phyloP scores from a whole-genome alignment of 2,888 invertebrate species.

The Xanthorhoe spadicearia region DNA sequence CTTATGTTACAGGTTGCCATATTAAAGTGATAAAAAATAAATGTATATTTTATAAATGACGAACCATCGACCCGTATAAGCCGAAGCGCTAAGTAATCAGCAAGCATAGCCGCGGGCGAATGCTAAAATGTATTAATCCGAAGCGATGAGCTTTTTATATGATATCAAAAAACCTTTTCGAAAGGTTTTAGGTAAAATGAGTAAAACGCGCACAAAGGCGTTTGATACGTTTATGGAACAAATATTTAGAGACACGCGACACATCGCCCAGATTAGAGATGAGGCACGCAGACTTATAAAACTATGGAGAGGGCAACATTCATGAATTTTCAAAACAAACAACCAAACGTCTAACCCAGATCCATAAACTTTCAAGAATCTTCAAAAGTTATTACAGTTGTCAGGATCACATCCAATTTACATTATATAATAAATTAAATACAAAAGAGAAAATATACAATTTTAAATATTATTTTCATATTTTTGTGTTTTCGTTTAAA shows the following conservation, averaged over 20 bases:
- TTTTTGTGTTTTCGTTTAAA: neutral
- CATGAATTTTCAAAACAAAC: neutral
- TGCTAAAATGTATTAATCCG: neutral
- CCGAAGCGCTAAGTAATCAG: neutral
- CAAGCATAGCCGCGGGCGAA: neutral
- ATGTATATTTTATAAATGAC: neutral
- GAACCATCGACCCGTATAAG: neutral
- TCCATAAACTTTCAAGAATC: neutral
- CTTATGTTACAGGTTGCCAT: neutral
- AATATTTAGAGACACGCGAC: constrained; percentile 15
- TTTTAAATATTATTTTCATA: neutral
- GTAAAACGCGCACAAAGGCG: constrained; percentile 6
- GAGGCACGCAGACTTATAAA: constrained; percentile 4
- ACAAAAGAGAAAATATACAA: too few relatives aligned
- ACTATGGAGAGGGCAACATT: neutral
- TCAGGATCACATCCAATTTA: too few relatives aligned
- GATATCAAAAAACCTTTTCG: constrained; percentile 4
- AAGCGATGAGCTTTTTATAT: neutral
- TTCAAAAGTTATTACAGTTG: neutral
- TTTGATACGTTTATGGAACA: constrained; percentile 15
- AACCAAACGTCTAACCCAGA: neutral
- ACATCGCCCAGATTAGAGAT: constrained; percentile 19
- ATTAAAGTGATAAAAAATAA: neutral
- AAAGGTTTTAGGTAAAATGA: constrained; percentile 12
- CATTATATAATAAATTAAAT: too few relatives aligned